Base-by-base conservation (phyloP, 1,140 invertebrate species). In the Aphis craccivora region DNA sequence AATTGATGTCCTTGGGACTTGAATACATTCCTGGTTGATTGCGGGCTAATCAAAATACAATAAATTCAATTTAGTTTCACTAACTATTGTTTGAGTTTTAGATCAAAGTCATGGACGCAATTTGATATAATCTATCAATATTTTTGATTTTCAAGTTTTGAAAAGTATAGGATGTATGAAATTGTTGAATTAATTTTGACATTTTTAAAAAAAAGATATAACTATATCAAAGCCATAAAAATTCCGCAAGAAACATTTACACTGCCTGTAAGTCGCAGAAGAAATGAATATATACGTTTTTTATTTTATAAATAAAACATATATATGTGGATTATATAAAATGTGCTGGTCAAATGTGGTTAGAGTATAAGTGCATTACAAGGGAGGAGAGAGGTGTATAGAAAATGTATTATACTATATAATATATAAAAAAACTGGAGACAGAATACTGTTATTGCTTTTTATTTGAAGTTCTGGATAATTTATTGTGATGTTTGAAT, bases 401-500 rank as follows among this genome's bases (percentile, higher is more conserved):
- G 25, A 91, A 83, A 86, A 86, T 84, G 83, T 84, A 84, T 40
- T 35, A n/a, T 48, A 87, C 45, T 53, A 37, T 89, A 53, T 53
- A 3, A 53, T 53, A 25, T 14, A 55, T 87, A 87, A 48, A 37
- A 60, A 67, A 67, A 30, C 3, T 43, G 20, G 20, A 67, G 14
- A 83, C 91, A 30, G 48, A 84, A 93, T 40, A 40, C 83, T 55
- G 81, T 93, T 86, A 93, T 86, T 81, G 91, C 91, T 86, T 93
- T 93, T 93, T 25, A 84, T 84, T 84, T 55, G 81, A 93, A 84
- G 60, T 86, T 43, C 67, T 53, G 48, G 43, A 40, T 55, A 86
- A 86, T 93, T 86, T 86, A 93, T 92, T 14, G 76, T 40, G 81
- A 81, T 43, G 90, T 83, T 91, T 83, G 81, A 86, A 92, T 37